Evolutionary conservation across 2,888 invertebrate genomes (phyloP).

Genomic region (Hirtodrosophila duncani): DNA sequence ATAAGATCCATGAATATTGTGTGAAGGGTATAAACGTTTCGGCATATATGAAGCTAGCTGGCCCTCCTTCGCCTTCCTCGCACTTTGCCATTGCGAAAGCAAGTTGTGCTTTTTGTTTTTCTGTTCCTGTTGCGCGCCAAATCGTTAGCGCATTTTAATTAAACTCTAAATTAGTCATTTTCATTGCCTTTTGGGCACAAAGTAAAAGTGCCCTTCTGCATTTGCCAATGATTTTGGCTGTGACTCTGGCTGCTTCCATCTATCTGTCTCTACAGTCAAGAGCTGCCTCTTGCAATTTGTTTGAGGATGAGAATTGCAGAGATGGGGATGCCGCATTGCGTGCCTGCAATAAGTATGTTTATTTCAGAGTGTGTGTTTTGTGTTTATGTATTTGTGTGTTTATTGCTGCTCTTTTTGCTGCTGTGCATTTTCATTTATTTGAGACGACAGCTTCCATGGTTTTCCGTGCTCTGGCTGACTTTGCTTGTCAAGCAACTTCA

Average conservation of each 20-base stretch:
- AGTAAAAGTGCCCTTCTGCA: slow-evolving; percentile 39
- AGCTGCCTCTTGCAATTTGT: slow-evolving; percentile 29
- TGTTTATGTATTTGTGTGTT: slow-evolving; percentile 39
- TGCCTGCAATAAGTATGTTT: slow-evolving; percentile 20
- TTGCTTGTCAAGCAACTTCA: slow-evolving; percentile 52
- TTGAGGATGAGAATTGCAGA: slow-evolving; percentile 41
- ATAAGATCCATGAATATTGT: too few species aligned
- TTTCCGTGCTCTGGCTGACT: slow-evolving; percentile 25
- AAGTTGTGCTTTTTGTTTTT: slow-evolving; percentile 17
- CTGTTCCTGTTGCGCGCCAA: slow-evolving; percentile 38
- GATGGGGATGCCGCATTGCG: slow-evolving; percentile 44
- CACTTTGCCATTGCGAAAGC: slow-evolving; percentile 4
- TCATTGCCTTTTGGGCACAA: slow-evolving; percentile 62
- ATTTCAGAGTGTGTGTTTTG: slow-evolving; percentile 22
- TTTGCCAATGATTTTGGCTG: slow-evolving; percentile 1
- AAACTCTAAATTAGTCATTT: slow-evolving; percentile 71
- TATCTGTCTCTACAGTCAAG: slow-evolving; percentile 2
- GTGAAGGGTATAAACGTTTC: too few species aligned
- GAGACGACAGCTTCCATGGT: slow-evolving; percentile 54
- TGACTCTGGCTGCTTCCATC: slow-evolving; percentile 9
- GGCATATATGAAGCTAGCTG: too few species aligned
- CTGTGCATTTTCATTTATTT: slow-evolving; percentile 65
- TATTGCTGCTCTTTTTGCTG: slow-evolving; percentile 37
- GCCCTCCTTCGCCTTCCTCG: background rate
- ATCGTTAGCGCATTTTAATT: slow-evolving; percentile 70